Percentiles rank a stretch among this genome's conserved stretches.
These are phyloP conservation scores for Cecidostiba fungosa DNA, from an alignment of 2,888 invertebrate genomes.

Conservation along the genomic window DNA sequence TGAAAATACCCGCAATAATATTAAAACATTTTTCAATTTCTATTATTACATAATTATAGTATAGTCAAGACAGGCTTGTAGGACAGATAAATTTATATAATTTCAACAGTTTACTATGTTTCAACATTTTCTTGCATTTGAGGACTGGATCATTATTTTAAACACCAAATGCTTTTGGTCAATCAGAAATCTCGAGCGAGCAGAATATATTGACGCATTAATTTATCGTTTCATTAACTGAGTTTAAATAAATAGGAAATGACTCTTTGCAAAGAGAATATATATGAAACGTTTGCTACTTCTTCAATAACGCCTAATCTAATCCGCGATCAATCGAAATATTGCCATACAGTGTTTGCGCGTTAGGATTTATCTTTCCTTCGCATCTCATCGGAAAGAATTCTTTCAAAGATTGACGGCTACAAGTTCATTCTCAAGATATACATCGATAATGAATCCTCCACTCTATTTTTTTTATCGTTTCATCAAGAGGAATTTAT, in stretches of 20 bases:
- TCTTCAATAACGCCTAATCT: background rate
- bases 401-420: background rate
- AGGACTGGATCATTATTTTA: conserved; percentile 51
- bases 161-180: conserved; percentile 39
- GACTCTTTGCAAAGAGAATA: background rate
- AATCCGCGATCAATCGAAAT: background rate
- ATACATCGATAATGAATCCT: no score
- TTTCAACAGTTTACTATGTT: conserved; percentile 60
- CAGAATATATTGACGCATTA: conserved; percentile 1
- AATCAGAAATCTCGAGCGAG: conserved; percentile 24
- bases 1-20: background rate
- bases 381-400: background rate
- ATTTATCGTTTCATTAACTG: background rate
- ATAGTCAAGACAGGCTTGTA: conserved; percentile 61
- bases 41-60: conserved; percentile 50
- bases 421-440: background rate
- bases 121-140: conserved; percentile 43
- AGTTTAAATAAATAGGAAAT: background rate
- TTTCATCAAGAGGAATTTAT: background rate
- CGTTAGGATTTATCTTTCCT: background rate
- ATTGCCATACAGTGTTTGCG: background rate
- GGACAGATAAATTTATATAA: conserved; percentile 58
- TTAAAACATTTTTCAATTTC: background rate
- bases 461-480: background rate
- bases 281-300: background rate